Percentiles rank a stretch among this genome's conserved stretches.
These are phyloP conservation scores for Pseudopipra pipra DNA, from an alignment of 2,113 vertebrate species.

Conservation along the genomic window DNA sequence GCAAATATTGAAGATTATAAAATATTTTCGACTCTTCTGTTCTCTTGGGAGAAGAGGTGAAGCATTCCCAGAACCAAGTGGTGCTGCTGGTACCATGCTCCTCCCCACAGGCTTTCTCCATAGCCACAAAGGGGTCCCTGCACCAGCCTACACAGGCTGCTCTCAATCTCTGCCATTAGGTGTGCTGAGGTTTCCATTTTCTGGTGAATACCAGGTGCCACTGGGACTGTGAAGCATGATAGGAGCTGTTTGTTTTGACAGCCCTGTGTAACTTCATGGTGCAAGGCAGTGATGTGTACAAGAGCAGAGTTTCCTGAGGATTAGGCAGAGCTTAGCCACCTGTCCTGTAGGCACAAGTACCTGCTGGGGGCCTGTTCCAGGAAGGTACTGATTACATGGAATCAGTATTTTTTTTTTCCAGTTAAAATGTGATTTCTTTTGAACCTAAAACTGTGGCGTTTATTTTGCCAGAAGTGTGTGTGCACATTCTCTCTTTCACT, in stretches of 20 bases:
- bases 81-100: neutral
- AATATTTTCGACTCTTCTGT: neutral
- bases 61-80: neutral
- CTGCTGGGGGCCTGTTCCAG: neutral
- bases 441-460: neutral
- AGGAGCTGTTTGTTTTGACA: neutral
- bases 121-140: neutral
- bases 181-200: neutral
- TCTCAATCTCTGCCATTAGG: neutral
- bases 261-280: neutral
- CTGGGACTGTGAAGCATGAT: neutral
- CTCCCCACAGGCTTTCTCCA: neutral
- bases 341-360: neutral
- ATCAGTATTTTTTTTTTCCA: neutral
- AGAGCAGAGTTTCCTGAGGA: neutral
- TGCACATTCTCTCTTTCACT: neutral
- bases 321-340: neutral
- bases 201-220: neutral
- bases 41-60: neutral
- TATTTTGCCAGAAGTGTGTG: neutral
- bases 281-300: neutral
- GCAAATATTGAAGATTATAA: neutral
- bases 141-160: neutral
- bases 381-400: neutral
- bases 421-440: neutral